Conservation (phyloP, 2,888 invertebrate genomes). For the Melanargia galathea region DNA sequence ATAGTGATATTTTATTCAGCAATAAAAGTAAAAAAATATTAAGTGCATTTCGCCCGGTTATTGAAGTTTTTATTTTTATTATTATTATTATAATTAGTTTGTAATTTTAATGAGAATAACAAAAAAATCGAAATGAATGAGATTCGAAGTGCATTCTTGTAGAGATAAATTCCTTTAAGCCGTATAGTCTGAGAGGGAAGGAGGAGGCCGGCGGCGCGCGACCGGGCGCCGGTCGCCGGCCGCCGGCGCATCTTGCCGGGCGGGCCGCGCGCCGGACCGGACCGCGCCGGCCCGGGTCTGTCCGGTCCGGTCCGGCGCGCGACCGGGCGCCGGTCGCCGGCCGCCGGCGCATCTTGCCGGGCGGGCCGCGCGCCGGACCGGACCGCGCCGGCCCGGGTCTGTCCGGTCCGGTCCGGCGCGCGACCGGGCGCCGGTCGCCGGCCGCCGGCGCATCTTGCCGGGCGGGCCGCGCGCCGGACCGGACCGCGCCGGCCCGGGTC, state of each 20-base stretch:
- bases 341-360: conserved; percentile 7
- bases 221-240: conserved; percentile 28
- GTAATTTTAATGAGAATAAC: conserved; percentile 72
- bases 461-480: conserved; percentile 15
- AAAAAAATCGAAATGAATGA: conserved; percentile 76
- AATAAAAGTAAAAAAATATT: conserved; percentile 81
- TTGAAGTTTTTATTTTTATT: conserved; percentile 53
- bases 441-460: conserved; percentile 10
- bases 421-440: conserved; percentile 56
- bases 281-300: conserved; percentile 20
- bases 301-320: conserved; percentile 33
- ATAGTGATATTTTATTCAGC: conserved; percentile 82
- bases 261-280: conserved; percentile 19
- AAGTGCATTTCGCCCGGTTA: conserved; percentile 77
- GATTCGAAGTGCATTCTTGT: conserved; percentile 81
- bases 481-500: conserved; percentile 25
- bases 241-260: conserved; percentile 10
- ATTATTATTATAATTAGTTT: conserved; percentile 67
- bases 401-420: conserved; percentile 33
- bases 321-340: conserved; percentile 56
- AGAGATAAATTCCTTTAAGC: conserved; percentile 79
- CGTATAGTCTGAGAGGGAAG: conserved; percentile 75
- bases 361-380: conserved; percentile 19
- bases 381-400: conserved; percentile 21
- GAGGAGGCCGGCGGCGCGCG: conserved; percentile 51